Evolutionary conservation across 2,113 vertebrate species (phyloP), one percentile per base, ranked within the genome.

Genomic region (Zosterops hypoxanthus): DNA sequence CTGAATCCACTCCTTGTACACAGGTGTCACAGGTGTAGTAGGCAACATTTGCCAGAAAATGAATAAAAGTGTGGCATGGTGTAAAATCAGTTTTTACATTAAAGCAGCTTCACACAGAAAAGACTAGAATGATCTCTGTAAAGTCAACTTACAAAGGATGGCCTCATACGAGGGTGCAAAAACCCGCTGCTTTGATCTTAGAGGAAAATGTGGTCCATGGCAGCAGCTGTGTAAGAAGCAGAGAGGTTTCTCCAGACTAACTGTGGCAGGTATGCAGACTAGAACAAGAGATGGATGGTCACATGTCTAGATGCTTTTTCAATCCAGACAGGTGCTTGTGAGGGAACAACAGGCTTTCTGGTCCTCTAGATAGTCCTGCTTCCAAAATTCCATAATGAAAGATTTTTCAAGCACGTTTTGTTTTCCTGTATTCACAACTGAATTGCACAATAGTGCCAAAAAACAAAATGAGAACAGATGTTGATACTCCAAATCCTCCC

Each of bases 341-440:
- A 83, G 8, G 33, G 14, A 83, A 89, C 10, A 91, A 53, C 14
- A 52, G 16, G 9, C 3, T 64, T 89, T 91, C 41, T 59, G 11
- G 57, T 50, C 29, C 33, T 83, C 23, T 31, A 11, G 5, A 71
- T 31, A 66, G 42, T 71, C 34, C 42, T 50, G 25, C 42, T 59
- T 2, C 5, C 52, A 79, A 55, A 88, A 33, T 46, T 57, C 36
- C 33, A 18, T 18, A 71, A 31, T 12, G 12, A 86, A 79, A 53
- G 42, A 14, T 15, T 19, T 90, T 56, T 87, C 1, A 9, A 53
- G 33, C 18, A 8, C 11, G 3, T 9, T 66, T 36, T 53, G 41
- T 24, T 8, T 34, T 25, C 18, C 44, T 70, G 63, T 44, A 44
- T 44, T 68, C 0, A 1, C 21, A 29, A 44, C 0, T 57, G 12